phyloP scores from a whole-genome alignment of 2,888 invertebrate genomes.

The Elaeidobius kamerunicus region DNA sequence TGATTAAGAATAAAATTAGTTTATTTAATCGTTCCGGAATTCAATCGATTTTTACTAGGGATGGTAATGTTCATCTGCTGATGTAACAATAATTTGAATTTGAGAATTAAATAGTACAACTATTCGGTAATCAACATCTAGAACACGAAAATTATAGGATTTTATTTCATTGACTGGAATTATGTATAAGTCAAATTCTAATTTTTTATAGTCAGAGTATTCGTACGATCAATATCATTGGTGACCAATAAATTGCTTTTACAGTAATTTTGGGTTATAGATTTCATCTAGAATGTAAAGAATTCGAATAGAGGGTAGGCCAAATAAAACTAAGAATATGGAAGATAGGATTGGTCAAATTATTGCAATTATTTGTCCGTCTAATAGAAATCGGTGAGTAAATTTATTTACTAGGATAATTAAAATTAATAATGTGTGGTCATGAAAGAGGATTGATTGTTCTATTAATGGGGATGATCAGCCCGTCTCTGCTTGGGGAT shows the following conservation, averaged over 20 bases:
- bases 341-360: no score
- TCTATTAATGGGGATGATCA: no score
- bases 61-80: slow-evolving; percentile 61
- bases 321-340: no score
- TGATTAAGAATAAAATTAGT: slow-evolving; percentile 59
- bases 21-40: slow-evolving; percentile 65
- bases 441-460: no score
- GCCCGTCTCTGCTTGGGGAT: no score
- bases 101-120: slow-evolving; percentile 58
- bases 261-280: slow-evolving; percentile 57
- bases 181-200: slow-evolving; percentile 64
- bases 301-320: slow-evolving; percentile 53
- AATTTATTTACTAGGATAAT: no score
- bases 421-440: no score
- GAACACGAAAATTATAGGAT: slow-evolving; percentile 53
- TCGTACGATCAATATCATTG: slow-evolving; percentile 56
- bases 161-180: slow-evolving; percentile 51
- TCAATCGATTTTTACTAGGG: slow-evolving; percentile 64
- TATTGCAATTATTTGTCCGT: no score
- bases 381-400: no score
- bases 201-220: slow-evolving; percentile 57
- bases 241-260: slow-evolving; percentile 62
- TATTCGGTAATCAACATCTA: slow-evolving; percentile 64
- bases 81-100: slow-evolving; percentile 63
- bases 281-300: slow-evolving; percentile 44